Base-by-base conservation (phyloP, 2,888 invertebrate genomes). In the Drosophila koepferae region DNA sequence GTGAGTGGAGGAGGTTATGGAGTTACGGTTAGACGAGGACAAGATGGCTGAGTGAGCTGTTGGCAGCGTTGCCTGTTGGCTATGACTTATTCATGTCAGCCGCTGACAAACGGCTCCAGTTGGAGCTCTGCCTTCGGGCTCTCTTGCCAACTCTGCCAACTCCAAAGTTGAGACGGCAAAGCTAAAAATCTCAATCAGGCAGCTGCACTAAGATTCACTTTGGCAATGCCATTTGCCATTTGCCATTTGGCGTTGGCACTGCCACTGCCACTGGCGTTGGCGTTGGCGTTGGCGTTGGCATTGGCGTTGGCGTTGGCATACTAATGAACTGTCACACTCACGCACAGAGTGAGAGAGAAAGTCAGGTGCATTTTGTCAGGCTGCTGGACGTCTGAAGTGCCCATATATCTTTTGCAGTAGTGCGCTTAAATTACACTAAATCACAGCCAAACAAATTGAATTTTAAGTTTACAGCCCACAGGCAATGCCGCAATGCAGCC, bases 361-460 rank as follows among this genome's bases (percentile, higher is more conserved):
- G 59, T 60, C 49, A 60, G 49, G 59, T 65, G 59, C 10, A 48
- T 41, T 63, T 49, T 60, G 65, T 36, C 59, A 65, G 58, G 51
- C 54, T 64, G 34, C 60, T 51, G 61, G 41, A 53, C 53, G 49
- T 74, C 81, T 80, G 74, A 84, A 86, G 85, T 73, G 73, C 58
- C 72, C 87, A 87, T 84, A 84, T 84, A 84, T 86, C 80, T 82
- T 67, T 74, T 64, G 63, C 75, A 74, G 82, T 73, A 73, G 81
- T 86, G 70, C 75, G 85, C 85, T 88, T 88, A 86, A 86, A 86
- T 86, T 88, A 86, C 85, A 86, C 77, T 88, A 86, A 86, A 86
- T 86, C 85, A 88, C 86, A 81, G 83, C 71, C 88, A 83, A 86
- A 86, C 88, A 86, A 86, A 86, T 86, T 86, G 89, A 86, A 86